Evolutionary conservation across 2,888 invertebrate genomes (phyloP).

Genomic region (Abrostola tripartita): DNA sequence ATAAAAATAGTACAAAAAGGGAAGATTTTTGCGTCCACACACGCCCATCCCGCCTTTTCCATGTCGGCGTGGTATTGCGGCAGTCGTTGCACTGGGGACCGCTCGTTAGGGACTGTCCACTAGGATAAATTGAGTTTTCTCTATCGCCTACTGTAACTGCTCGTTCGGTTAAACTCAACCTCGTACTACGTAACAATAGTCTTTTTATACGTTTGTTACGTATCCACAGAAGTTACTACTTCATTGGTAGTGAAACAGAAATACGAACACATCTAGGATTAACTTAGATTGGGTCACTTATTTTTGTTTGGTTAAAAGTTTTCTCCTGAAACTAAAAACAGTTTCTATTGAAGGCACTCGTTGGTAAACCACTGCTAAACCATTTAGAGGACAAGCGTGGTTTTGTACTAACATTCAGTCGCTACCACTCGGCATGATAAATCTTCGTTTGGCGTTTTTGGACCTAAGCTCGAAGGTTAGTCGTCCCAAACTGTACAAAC

Average conservation of each 20-base stretch:
- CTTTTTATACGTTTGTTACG: conserved; percentile 39
- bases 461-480: not conserved
- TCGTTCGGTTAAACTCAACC: conserved; percentile 63
- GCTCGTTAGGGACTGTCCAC: conserved; percentile 74
- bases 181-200: conserved; percentile 52
- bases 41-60: conserved; percentile 76
- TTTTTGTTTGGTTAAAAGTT: too few species aligned
- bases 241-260: not conserved
- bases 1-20: conserved; percentile 31
- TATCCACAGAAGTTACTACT: not conserved
- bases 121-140: conserved; percentile 74
- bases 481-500: not conserved
- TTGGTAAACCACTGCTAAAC: not conserved
- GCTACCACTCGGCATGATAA: not conserved
- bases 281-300: too few species aligned
- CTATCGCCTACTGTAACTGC: conserved; percentile 65
- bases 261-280: too few species aligned
- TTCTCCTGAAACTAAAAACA: too few species aligned
- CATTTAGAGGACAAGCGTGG: not conserved
- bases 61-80: conserved; percentile 69
- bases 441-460: not conserved
- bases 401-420: not conserved
- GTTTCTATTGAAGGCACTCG: too few species aligned
- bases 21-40: conserved; percentile 64
- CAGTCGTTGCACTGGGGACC: conserved; percentile 63